phyloP scores from a whole-genome alignment of 2,888 invertebrate genomes.

The Dusona sp. region DNA sequence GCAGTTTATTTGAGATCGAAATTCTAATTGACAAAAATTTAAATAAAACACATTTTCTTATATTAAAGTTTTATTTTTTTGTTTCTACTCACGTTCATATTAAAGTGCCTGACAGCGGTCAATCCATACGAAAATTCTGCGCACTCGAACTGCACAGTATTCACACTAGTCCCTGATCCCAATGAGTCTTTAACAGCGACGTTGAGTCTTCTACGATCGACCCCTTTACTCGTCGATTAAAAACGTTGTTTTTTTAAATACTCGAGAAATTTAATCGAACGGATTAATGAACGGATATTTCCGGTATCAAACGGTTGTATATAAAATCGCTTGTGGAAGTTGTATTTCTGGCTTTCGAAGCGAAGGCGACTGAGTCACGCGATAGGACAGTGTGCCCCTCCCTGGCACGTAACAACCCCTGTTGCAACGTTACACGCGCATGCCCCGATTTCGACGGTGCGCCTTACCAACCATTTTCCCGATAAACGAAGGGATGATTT shows the following conservation, averaged over 20 bases:
- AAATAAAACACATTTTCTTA: not conserved
- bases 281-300: not conserved
- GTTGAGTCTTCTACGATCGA: not conserved
- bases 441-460: constrained; percentile 70
- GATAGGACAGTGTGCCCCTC: constrained; percentile 79
- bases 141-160: constrained; percentile 65
- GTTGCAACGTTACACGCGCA: constrained; percentile 75
- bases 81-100: constrained; percentile 76
- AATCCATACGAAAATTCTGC: constrained; percentile 68
- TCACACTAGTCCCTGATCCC: constrained; percentile 52
- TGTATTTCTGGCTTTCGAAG: constrained; percentile 68
- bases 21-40: not conserved
- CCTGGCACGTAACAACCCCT: constrained; percentile 80
- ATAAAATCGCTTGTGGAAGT: not conserved
- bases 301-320: not conserved
- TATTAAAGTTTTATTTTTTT: not conserved
- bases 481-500: constrained; percentile 74
- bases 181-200: constrained; percentile 16
- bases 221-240: not conserved
- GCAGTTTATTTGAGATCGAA: not conserved
- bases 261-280: not conserved
- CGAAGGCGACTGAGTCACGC: constrained; percentile 80
- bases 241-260: not conserved
- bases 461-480: constrained; percentile 60
- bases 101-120: constrained; percentile 63